Conservation (phyloP, 2,888 invertebrate species). For the Ochlodes sylvanus region DNA sequence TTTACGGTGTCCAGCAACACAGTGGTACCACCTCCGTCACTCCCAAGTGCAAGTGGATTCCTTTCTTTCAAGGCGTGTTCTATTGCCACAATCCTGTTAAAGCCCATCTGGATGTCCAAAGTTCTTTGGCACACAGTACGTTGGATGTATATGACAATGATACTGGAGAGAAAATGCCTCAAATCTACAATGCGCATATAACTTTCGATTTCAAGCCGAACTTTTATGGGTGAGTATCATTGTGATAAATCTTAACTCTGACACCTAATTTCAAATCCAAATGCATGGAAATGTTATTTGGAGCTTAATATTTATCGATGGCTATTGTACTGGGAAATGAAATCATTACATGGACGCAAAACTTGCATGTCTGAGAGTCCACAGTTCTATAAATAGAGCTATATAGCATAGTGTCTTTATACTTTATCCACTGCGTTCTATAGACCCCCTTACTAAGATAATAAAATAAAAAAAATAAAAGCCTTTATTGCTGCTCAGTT, state of each 20-base stretch:
- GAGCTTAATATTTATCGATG: no score
- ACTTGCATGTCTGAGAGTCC: no score
- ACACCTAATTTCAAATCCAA: no score
- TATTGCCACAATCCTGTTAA: constrained; percentile 68
- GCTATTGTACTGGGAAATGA: no score
- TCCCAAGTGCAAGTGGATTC: constrained; percentile 69
- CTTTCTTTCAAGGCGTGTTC: constrained; percentile 72
- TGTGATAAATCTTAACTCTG: neutral
- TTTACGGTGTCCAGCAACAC: constrained; percentile 60
- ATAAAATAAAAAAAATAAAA: no score
- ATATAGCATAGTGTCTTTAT: no score
- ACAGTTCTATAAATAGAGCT: no score
- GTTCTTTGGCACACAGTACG: constrained; percentile 55
- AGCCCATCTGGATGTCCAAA: constrained; percentile 70
- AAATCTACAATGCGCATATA: constrained; percentile 63
- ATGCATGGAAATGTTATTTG: no score
- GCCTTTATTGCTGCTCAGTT: no score
- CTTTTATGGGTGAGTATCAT: constrained; percentile 57
- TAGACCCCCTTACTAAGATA: no score
- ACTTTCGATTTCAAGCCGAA: constrained; percentile 70
- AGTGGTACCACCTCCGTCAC: constrained; percentile 54
- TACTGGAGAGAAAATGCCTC: constrained; percentile 59
- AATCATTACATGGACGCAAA: no score
- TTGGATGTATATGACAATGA: constrained; percentile 71
- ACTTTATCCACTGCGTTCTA: no score